Evolutionary conservation across 2,888 invertebrate genomes (phyloP).

Genomic region (Autographa pulchrina): DNA sequence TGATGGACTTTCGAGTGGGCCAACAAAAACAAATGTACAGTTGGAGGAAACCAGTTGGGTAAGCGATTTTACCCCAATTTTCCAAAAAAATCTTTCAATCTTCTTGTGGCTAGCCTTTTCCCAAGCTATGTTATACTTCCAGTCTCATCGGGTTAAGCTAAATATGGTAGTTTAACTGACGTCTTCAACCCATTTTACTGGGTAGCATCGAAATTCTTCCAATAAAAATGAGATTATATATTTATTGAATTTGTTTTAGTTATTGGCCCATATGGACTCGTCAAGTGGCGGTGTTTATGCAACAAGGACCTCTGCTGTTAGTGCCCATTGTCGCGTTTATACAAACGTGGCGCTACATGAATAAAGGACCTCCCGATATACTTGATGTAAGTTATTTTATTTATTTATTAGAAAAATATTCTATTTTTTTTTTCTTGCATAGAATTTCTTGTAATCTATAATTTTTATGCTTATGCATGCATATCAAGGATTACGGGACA

Average conservation of each 20-base stretch:
- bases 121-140: no score
- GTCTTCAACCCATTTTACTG: no score
- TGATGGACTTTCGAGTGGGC: conserved; percentile 85
- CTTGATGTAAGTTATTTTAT: conserved; percentile 91
- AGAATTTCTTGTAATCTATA: not conserved
- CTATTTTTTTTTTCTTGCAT: no score
- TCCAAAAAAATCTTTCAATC: no score
- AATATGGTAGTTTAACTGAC: no score
- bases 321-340: conserved; percentile 93
- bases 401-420: no score
- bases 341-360: conserved; percentile 92
- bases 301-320: conserved; percentile 93
- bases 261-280: conserved; percentile 95
- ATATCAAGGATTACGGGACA: conserved; percentile 80
- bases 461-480: conserved; percentile 52
- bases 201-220: no score
- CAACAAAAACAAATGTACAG: conserved; percentile 83
- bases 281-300: conserved; percentile 92
- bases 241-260: conserved; percentile 81
- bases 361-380: conserved; percentile 95
- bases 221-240: no score
- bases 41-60: conserved; percentile 83
- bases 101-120: no score
- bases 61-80: conserved; percentile 35
- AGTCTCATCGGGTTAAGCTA: no score